Evolutionary conservation across 1,140 invertebrate species (phyloP), one percentile per base, ranked within the genome.

Genomic region (Rhopalosiphum padi): DNA sequence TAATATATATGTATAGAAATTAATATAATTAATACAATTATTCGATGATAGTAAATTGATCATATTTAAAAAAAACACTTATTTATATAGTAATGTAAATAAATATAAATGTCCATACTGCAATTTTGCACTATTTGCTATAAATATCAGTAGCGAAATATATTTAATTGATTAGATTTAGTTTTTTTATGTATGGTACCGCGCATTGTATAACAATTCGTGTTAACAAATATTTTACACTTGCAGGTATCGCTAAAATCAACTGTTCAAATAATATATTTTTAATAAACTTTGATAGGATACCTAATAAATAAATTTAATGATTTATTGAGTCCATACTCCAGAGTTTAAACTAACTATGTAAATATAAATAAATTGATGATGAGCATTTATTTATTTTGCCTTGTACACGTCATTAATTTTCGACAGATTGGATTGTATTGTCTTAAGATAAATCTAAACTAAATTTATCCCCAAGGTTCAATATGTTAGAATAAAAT

Each of bases 271-370:
- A 18, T 68, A 11, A 68, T n/a, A n/a, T 77, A n/a, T 77, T 77
- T 77, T 18, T 77, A n/a, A 77, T 77, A 77, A 77, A 77, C 30
- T n/a, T 77, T 15, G 15, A 77, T 15, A 77, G 60, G 60, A 77
- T 77, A 77, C 60, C 18, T 15, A 60, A 60, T 60, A 77, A 11
- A 68, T 68, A 77, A 30, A 7, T 35, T n/a, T n/a, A 77, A n/a
- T 77, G n/a, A 77, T 35, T n/a, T n/a, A 77, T n/a, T n/a, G 30
- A 77, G 60, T 77, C n/a, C 60, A 77, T 77, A 77, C 4, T 77
- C n/a, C 60, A 77, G 30, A n/a, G 60, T 77, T 77, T 15, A 77
- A 77, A 77, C 60, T 77, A 77, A 77, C 60, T 77, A 77, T 77
- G 60, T 68, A n/a, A n/a, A n/a, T 77, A 77, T 77, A 77, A 77